Percentiles rank a stretch among this genome's conserved stretches.
phyloP scores from a whole-genome alignment of 2,797 vertebrate genomes.

The Lagorchestes hirsutus region DNA sequence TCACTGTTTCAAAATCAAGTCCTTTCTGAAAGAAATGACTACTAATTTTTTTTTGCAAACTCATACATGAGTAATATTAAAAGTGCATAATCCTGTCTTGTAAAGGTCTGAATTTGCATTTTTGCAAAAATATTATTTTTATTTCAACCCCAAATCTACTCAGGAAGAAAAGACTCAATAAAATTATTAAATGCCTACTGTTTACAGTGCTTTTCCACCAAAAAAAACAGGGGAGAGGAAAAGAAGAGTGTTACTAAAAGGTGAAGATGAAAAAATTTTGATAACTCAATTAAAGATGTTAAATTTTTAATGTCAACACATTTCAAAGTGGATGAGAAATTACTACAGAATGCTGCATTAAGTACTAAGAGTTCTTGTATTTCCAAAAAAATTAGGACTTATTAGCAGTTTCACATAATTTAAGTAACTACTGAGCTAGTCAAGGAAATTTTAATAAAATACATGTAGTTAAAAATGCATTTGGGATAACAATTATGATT shows the following conservation, averaged over 20 bases:
- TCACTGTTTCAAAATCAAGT: background rate
- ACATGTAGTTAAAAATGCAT: background rate
- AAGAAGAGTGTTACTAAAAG: background rate
- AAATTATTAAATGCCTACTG: background rate
- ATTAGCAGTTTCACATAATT: constrained; percentile 8
- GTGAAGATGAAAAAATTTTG: constrained; percentile 11
- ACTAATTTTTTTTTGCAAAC: background rate
- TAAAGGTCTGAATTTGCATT: background rate
- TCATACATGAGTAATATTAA: background rate
- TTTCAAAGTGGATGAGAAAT: background rate
- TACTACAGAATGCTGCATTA: background rate
- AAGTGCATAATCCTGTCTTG: background rate
- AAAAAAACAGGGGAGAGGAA: background rate
- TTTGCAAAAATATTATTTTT: background rate
- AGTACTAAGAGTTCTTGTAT: background rate
- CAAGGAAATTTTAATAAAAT: background rate
- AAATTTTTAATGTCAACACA: background rate
- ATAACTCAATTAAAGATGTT: background rate
- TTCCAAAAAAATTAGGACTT: background rate
- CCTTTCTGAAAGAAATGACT: background rate
- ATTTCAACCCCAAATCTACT: background rate
- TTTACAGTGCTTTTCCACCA: background rate
- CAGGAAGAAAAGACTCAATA: background rate
- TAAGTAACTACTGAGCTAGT: background rate
- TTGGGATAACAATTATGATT: background rate